Conservation (phyloP, 2,113 vertebrate genomes). For the Microtus ochrogaster region DNA sequence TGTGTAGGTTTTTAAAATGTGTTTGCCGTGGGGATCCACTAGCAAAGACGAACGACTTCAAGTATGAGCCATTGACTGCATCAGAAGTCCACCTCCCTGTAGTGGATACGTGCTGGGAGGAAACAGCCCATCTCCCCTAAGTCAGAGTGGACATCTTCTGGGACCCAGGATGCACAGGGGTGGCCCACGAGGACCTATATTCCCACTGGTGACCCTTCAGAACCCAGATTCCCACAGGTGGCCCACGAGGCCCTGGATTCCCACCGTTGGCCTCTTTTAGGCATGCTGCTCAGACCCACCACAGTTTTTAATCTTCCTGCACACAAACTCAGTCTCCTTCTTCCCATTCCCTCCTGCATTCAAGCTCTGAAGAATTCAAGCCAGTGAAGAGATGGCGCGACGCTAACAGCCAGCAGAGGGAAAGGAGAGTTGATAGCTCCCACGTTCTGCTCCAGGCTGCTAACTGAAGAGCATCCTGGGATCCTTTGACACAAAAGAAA, state of each 20-base stretch:
- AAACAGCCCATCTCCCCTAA: too few species aligned
- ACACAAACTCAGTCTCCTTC: not conserved
- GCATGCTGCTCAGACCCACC: accelerated
- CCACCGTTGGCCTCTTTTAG: not conserved
- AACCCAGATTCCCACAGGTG: not conserved
- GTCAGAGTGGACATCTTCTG: not conserved
- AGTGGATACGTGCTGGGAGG: accelerated
- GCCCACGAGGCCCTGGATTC: too few species aligned
- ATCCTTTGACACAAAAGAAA: not conserved
- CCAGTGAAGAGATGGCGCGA: conserved; percentile 65
- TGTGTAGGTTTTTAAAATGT: accelerated
- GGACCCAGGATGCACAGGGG: not conserved
- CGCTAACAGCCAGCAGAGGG: conserved; percentile 25
- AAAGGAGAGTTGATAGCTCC: not conserved
- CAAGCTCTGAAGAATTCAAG: not conserved
- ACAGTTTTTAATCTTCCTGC: not conserved
- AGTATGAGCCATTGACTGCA: not conserved
- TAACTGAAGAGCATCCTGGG: not conserved
- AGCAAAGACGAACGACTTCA: not conserved
- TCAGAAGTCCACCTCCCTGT: too few species aligned
- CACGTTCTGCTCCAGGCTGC: not conserved
- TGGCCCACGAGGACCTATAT: too few species aligned
- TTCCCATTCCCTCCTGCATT: not conserved
- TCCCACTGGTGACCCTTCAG: too few species aligned
- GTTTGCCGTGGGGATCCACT: accelerated